Conservation (phyloP, 2,113 vertebrate species). For the Alligator mississippiensis region DNA sequence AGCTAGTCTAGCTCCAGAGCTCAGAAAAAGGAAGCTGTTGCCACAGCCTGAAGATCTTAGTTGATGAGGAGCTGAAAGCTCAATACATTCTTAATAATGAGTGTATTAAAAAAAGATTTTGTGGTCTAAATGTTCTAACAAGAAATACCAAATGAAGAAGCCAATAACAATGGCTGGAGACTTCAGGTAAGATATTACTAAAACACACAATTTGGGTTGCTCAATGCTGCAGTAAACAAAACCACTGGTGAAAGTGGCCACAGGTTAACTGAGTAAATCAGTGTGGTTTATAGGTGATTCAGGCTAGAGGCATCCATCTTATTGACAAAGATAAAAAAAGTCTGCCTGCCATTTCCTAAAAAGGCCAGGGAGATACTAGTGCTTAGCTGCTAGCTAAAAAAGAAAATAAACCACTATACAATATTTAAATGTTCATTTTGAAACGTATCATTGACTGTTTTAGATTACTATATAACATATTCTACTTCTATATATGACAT, state of each 20-base stretch:
- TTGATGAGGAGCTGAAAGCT: background rate
- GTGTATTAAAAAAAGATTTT: background rate
- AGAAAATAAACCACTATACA: background rate
- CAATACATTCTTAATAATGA: background rate
- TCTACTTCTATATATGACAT: background rate
- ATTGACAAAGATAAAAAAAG: background rate
- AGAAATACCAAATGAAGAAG: background rate
- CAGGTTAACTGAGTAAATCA: background rate
- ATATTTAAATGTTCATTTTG: background rate
- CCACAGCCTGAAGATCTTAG: background rate
- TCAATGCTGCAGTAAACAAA: background rate
- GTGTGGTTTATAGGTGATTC: conserved; percentile 4
- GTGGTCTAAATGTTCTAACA: background rate
- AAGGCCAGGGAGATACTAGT: background rate
- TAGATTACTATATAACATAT: background rate
- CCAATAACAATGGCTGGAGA: background rate
- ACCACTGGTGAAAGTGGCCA: background rate
- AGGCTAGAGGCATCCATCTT: conserved; percentile 7
- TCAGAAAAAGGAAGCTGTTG: background rate
- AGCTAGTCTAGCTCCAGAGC: background rate
- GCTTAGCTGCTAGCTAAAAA: background rate
- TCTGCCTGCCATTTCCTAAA: background rate
- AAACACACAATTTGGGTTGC: background rate
- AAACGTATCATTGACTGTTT: background rate
- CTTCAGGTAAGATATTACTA: background rate